These are phyloP conservation scores for Lepetodrilus schrolli DNA, from an alignment of 2,888 invertebrate genomes.

Conservation along the genomic window DNA sequence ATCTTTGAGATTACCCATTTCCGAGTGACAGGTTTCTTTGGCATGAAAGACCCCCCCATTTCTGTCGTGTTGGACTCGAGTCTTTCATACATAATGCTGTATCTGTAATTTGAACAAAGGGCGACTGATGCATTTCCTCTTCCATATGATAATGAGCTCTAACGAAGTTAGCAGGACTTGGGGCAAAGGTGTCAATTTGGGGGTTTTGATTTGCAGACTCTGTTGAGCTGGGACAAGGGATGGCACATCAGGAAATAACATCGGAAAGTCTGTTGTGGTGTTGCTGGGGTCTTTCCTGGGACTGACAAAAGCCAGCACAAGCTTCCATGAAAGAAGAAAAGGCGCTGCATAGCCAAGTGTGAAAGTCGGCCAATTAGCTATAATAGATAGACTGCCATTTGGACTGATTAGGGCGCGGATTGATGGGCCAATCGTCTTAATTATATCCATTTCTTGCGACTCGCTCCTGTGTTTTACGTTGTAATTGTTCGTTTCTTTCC, in stretches of 20 bases:
- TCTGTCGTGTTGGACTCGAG: neutral
- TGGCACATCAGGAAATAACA: constrained; percentile 14
- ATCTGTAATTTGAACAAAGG: constrained; percentile 15
- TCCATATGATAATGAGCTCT: constrained; percentile 5
- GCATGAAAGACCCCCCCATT: neutral
- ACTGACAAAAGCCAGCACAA: neutral
- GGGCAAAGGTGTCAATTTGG: constrained; percentile 19
- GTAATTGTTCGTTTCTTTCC: constrained; percentile 25
- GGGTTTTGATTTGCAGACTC: neutral
- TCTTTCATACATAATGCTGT: neutral
- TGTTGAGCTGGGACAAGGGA: neutral
- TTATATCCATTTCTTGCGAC: constrained; percentile 25
- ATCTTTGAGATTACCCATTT: neutral
- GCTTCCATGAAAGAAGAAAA: neutral
- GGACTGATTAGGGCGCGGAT: constrained; percentile 10
- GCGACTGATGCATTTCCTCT: neutral
- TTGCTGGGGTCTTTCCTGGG: neutral
- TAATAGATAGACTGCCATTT: constrained; percentile 28
- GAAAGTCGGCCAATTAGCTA: constrained; percentile 26
- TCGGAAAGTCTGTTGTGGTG: constrained; percentile 12
- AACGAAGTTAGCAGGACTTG: constrained; percentile 6
- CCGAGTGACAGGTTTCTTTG: constrained; percentile 6
- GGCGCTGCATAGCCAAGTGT: neutral
- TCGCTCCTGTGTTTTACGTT: constrained; percentile 23
- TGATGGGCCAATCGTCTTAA: constrained; percentile 30